Evolutionary conservation across 2,797 vertebrate genomes (phyloP).

Genomic region (Otus scops): DNA sequence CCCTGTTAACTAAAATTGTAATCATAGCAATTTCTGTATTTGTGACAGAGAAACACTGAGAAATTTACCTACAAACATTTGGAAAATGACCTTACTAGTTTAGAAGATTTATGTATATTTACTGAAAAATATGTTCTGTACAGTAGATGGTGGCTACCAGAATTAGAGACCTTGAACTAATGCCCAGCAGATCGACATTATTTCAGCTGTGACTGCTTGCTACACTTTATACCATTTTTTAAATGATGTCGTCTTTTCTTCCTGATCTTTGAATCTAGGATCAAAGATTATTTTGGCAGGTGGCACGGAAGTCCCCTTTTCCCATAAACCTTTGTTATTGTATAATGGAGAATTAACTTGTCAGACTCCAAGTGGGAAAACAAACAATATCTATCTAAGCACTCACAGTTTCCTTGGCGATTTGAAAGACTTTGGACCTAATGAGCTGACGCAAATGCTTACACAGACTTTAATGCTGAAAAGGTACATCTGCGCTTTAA

Average conservation of each 20-base stretch:
- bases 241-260: neutral
- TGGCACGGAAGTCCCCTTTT: constrained; percentile 87
- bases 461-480: constrained; percentile 87
- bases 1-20: neutral
- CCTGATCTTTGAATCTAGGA: constrained; percentile 74
- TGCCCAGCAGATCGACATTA: neutral
- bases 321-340: constrained; percentile 91
- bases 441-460: constrained; percentile 80
- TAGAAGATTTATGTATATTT: neutral
- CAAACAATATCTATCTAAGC: constrained; percentile 82
- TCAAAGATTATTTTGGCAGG: constrained; percentile 89
- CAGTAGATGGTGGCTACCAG: neutral
- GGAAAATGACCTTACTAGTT: neutral
- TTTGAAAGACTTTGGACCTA: constrained; percentile 35
- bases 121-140: neutral
- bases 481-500: constrained; percentile 77
- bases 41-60: neutral
- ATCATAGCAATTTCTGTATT: neutral
- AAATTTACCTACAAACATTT: neutral
- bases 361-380: constrained; percentile 93
- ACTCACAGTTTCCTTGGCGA: constrained; percentile 88
- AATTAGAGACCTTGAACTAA: neutral
- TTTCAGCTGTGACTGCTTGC: neutral
- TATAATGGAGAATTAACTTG: constrained; percentile 94
- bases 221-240: neutral